phyloP scores from a whole-genome alignment of 2,888 invertebrate genomes.

The Cecidostiba fungosa region DNA sequence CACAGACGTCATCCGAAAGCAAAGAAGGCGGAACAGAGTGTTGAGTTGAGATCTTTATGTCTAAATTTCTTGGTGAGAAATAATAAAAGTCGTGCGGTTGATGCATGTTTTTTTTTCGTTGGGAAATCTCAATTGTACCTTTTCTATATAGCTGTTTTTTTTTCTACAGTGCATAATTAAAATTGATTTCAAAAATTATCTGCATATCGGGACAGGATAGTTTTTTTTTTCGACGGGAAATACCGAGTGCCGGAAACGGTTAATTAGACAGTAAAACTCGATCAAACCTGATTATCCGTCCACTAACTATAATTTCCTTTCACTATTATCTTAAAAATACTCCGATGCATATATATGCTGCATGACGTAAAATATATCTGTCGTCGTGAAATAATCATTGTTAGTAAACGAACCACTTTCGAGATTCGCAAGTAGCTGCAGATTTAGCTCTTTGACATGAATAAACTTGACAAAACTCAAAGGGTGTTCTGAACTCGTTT shows the following conservation, averaged over 20 bases:
- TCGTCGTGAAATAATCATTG: neutral
- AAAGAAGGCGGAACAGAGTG: conserved; percentile 16
- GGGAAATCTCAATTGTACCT: neutral
- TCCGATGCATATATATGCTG: neutral
- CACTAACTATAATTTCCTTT: conserved; percentile 21
- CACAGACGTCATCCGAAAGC: conserved; percentile 14
- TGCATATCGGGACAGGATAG: neutral
- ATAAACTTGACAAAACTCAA: conserved; percentile 2
- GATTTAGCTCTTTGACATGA: conserved; percentile 10
- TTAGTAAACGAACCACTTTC: conserved; percentile 33
- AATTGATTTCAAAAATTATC: conserved; percentile 5
- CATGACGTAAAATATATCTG: neutral
- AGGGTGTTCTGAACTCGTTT: conserved; percentile 30
- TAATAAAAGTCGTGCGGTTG: neutral
- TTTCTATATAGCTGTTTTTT: neutral
- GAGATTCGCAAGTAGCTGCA: neutral
- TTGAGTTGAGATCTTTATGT: conserved; percentile 22
- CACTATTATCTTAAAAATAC: neutral
- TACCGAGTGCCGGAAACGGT: conserved; percentile 26
- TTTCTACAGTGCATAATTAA: neutral
- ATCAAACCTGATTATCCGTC: conserved; percentile 30
- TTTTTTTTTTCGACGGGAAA: neutral
- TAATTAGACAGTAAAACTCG: conserved; percentile 39
- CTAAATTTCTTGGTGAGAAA: conserved; percentile 6
- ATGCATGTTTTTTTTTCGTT: neutral